phyloP scores from a whole-genome alignment of 2,113 vertebrate species.

The Gila orcuttii region DNA sequence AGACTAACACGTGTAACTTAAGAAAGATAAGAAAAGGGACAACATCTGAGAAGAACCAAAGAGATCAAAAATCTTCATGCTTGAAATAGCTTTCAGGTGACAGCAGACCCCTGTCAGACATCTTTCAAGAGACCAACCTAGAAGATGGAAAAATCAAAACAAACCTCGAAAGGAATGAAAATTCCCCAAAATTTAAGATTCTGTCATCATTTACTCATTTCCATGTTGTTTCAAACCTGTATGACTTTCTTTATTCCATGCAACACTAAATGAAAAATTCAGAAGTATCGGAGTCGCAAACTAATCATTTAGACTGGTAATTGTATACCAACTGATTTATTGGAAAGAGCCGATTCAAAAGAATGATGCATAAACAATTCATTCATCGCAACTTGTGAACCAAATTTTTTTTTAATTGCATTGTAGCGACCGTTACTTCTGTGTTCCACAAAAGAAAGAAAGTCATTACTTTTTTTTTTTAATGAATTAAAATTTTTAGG shows the following conservation, averaged over 20 bases:
- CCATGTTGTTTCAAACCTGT: neutral
- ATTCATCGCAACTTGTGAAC: too few species aligned
- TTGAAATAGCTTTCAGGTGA: slow-evolving; percentile 33
- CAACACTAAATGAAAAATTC: neutral
- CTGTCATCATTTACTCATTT: neutral
- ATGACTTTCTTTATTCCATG: neutral
- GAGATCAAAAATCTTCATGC: neutral
- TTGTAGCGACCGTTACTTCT: too few species aligned
- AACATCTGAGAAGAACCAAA: slow-evolving; percentile 8
- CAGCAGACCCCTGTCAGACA: neutral
- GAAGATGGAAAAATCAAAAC: slow-evolving; percentile 30
- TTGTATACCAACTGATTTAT: neutral
- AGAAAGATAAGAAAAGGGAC: slow-evolving; percentile 1
- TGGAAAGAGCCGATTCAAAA: neutral
- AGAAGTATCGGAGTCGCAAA: neutral
- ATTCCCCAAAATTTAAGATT: neutral
- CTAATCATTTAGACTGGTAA: neutral
- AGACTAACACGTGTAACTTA: slow-evolving; percentile 7
- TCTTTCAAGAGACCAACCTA: neutral
- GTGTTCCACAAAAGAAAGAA: too few species aligned
- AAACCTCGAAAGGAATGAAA: slow-evolving; percentile 2
- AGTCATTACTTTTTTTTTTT: too few species aligned
- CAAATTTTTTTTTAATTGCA: too few species aligned
- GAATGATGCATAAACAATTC: neutral
- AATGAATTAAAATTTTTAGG: neutral